phyloP scores from a whole-genome alignment of 2,888 invertebrate genomes.

The Blastobasis lacticolella region DNA sequence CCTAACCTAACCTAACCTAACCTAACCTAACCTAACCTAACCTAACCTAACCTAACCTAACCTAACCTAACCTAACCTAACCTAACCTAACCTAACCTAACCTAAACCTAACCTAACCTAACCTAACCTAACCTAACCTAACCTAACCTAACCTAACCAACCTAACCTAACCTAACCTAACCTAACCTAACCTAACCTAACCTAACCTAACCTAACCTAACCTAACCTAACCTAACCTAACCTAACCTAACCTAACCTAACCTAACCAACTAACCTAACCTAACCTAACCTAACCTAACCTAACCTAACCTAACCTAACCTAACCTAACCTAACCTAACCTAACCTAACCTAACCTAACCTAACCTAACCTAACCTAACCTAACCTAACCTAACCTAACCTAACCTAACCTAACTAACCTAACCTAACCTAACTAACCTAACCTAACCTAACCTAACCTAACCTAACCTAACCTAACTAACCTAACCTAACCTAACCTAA shows the following conservation, averaged over 20 bases:
- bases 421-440: conserved; percentile 5
- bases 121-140: too few relatives aligned
- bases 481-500: conserved; percentile 5
- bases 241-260: conserved; percentile 5
- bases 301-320: conserved; percentile 5
- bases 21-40: too few relatives aligned
- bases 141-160: too few relatives aligned
- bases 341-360: conserved; percentile 5
- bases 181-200: too few relatives aligned
- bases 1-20: too few relatives aligned
- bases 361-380: conserved; percentile 5
- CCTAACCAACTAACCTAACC: conserved; percentile 5
- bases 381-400: conserved; percentile 5
- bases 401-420: conserved; percentile 5
- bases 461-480: conserved; percentile 5
- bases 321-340: conserved; percentile 5
- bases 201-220: too few relatives aligned
- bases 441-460: conserved; percentile 5
- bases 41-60: too few relatives aligned
- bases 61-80: too few relatives aligned
- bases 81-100: too few relatives aligned
- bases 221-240: conserved; percentile 7
- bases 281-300: conserved; percentile 5
- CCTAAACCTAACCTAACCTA: too few relatives aligned
- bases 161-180: too few relatives aligned